Conservation (phyloP, 2,888 invertebrate species). For the Unio pictorum region DNA sequence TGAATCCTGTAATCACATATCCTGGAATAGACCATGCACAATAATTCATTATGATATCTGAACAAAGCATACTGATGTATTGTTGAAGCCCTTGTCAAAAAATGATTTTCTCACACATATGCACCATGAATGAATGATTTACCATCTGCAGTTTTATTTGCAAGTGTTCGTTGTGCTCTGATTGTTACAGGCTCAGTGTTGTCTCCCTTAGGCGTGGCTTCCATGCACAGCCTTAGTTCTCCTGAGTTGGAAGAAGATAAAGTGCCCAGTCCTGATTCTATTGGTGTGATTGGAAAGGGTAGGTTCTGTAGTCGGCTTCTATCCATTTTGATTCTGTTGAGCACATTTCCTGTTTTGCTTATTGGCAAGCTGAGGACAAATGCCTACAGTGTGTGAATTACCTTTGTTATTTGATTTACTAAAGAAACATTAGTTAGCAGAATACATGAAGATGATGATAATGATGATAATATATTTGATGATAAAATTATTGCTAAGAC, state of each 20-base stretch:
- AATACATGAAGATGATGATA: too few relatives aligned
- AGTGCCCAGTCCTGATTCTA: slow-evolving; percentile 49
- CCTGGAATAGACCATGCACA: too few relatives aligned
- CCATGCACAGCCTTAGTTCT: slow-evolving; percentile 53
- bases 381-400: too few relatives aligned
- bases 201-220: slow-evolving; percentile 62
- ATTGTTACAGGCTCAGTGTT: slow-evolving; percentile 57
- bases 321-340: neutral
- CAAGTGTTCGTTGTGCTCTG: slow-evolving; percentile 3
- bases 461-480: too few relatives aligned
- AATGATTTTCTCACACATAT: neutral
- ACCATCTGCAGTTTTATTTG: neutral
- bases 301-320: slow-evolving; percentile 16
- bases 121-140: slow-evolving; percentile 1
- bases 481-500: too few relatives aligned
- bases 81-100: too few relatives aligned
- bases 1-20: too few relatives aligned
- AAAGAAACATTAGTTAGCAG: too few relatives aligned
- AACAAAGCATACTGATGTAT: too few relatives aligned
- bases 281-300: slow-evolving; percentile 64
- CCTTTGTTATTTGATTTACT: too few relatives aligned
- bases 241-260: slow-evolving; percentile 51
- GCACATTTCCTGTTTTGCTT: slow-evolving; percentile 2
- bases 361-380: neutral
- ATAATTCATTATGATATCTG: too few relatives aligned